Evolutionary conservation across 2,888 invertebrate species (phyloP).

Genomic region (Dugesia japonica): DNA sequence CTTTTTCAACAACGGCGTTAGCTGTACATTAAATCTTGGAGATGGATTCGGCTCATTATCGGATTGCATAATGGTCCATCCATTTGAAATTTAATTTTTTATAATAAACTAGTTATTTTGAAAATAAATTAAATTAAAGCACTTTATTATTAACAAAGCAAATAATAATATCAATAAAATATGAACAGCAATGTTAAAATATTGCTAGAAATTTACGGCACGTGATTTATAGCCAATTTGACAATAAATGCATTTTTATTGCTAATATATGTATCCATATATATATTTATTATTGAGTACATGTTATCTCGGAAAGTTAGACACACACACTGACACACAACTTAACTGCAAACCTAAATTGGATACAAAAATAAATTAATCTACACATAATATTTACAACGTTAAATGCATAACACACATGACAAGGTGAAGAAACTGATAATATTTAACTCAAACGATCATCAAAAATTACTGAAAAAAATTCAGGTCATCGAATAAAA

Average conservation of each 20-base stretch:
- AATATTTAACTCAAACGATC: background rate
- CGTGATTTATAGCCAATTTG: background rate
- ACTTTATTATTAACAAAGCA: constrained; percentile 15
- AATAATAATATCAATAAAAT: constrained; percentile 4
- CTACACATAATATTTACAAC: background rate
- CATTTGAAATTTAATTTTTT: background rate
- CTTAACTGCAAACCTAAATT: background rate
- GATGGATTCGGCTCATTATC: background rate
- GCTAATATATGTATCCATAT: background rate
- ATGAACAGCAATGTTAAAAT: constrained; percentile 5
- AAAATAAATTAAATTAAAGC: background rate
- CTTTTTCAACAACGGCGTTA: constrained; percentile 20
- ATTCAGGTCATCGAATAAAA: constrained; percentile 4
- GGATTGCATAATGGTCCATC: background rate
- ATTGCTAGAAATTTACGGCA: background rate
- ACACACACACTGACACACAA: background rate
- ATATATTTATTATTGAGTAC: background rate
- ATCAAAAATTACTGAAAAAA: background rate
- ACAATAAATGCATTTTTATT: constrained; percentile 17
- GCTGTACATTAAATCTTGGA: constrained; percentile 8
- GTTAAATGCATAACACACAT: constrained; percentile 7
- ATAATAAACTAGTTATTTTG: background rate
- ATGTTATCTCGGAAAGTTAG: background rate
- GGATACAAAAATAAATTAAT: constrained; percentile 20
- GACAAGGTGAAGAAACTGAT: background rate